phyloP scores from a whole-genome alignment of 2,797 vertebrate species.

The Apodemus agrarius region DNA sequence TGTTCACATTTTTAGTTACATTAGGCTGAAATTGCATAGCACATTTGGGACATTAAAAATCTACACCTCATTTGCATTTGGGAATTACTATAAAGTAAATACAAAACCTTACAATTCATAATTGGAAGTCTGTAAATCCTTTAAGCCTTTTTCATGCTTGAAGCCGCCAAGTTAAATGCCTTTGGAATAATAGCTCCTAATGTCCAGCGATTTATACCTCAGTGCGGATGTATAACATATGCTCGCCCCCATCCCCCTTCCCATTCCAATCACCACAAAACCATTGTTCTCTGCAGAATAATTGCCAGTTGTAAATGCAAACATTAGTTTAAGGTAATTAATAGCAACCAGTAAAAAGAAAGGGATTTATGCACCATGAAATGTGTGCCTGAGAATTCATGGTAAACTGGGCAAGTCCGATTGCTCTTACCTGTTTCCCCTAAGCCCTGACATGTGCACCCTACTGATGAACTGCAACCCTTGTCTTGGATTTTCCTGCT shows the following conservation, averaged over 20 bases:
- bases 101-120: slow-evolving; percentile 62
- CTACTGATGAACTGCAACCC: background rate
- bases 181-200: slow-evolving; percentile 50
- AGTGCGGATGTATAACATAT: background rate
- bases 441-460: too few relatives aligned
- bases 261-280: background rate
- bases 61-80: slow-evolving; percentile 62
- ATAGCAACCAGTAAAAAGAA: slow-evolving; percentile 33
- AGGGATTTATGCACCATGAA: background rate
- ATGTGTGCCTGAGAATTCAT: slow-evolving; percentile 41
- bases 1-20: background rate
- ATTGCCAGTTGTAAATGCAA: slow-evolving; percentile 20
- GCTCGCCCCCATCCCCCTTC: background rate
- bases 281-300: slow-evolving; percentile 59
- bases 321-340: slow-evolving; percentile 64
- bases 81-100: slow-evolving; percentile 57
- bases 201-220: slow-evolving; percentile 47
- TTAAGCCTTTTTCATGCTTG: slow-evolving; percentile 64
- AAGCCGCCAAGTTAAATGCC: slow-evolving; percentile 52
- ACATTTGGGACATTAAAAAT: slow-evolving; percentile 35
- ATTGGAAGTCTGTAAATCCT: slow-evolving; percentile 65
- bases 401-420: background rate
- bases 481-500: background rate
- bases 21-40: slow-evolving; percentile 37
- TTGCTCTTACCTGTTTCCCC: background rate